Evolutionary conservation across 2,888 invertebrate species (phyloP).

Genomic region (Leucophenga montana): DNA sequence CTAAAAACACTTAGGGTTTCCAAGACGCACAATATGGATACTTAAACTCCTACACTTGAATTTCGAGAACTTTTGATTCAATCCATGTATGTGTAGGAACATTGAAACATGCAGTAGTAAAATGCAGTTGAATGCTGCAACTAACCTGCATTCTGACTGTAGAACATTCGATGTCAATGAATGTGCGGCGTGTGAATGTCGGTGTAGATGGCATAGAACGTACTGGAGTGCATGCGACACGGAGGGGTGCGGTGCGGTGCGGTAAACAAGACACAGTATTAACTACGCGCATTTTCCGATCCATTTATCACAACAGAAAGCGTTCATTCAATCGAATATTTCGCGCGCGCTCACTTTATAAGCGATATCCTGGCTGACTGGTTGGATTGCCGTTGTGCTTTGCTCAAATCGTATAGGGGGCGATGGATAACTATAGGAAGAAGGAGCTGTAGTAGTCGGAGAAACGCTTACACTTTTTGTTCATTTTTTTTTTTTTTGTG

Average conservation of each 20-base stretch:
- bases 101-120: background rate
- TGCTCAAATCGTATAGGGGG: background rate
- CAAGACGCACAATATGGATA: too few species aligned
- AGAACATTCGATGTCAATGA: background rate
- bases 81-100: background rate
- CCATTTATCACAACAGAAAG: constrained; percentile 59
- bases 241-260: background rate
- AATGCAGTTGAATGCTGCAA: background rate
- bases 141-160: background rate
- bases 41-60: too few species aligned
- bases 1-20: too few species aligned
- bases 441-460: background rate
- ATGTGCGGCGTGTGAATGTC: background rate
- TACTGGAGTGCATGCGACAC: too few species aligned
- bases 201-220: background rate
- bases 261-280: constrained; percentile 54
- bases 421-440: background rate
- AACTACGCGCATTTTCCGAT: constrained; percentile 63
- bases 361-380: background rate
- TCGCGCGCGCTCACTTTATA: constrained; percentile 44
- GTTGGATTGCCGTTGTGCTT: background rate
- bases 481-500: too few species aligned
- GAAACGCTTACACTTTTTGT: background rate
- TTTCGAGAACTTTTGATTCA: too few species aligned
- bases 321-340: constrained; percentile 52